Evolutionary conservation across 2,797 vertebrate species (phyloP).

Genomic region (Odontamblyopus lacepedii): DNA sequence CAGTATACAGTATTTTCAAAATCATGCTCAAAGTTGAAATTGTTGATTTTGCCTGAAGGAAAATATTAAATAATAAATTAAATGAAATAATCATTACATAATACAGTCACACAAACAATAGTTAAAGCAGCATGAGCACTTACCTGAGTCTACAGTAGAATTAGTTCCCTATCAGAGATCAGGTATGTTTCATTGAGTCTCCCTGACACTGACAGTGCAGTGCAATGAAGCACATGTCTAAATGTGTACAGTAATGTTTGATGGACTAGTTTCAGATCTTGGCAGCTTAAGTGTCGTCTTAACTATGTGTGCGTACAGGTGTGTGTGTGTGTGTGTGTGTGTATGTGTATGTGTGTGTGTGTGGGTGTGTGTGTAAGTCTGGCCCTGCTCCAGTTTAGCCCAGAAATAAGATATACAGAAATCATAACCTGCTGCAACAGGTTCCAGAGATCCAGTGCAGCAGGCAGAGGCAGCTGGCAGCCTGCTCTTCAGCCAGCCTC

Average conservation of each 20-base stretch:
- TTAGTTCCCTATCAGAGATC: constrained; percentile 8
- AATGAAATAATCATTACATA: no score
- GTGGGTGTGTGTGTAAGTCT: constrained; percentile 29
- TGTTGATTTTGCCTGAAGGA: no score
- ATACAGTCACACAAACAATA: background rate
- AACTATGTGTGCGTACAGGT: constrained; percentile 19
- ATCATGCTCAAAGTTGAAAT: background rate
- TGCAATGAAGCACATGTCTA: constrained; percentile 51
- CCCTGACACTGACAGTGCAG: constrained; percentile 42
- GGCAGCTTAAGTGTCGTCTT: constrained; percentile 62
- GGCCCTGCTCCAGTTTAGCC: constrained; percentile 67
- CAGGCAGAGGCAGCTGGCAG: constrained; percentile 65
- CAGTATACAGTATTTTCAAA: background rate
- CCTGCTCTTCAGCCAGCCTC: constrained; percentile 8
- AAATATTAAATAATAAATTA: no score
- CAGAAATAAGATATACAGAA: constrained; percentile 67
- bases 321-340: background rate
- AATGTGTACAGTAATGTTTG: constrained; percentile 58
- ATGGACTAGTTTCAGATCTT: constrained; percentile 70
- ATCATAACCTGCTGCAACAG: constrained; percentile 78
- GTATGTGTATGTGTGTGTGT: no score
- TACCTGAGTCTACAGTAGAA: constrained; percentile 25
- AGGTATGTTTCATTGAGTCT: constrained; percentile 8
- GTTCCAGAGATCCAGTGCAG: constrained; percentile 64
- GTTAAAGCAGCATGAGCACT: background rate